phyloP scores from a whole-genome alignment of 2,113 vertebrate genomes.

The Paramormyrops kingsleyae region DNA sequence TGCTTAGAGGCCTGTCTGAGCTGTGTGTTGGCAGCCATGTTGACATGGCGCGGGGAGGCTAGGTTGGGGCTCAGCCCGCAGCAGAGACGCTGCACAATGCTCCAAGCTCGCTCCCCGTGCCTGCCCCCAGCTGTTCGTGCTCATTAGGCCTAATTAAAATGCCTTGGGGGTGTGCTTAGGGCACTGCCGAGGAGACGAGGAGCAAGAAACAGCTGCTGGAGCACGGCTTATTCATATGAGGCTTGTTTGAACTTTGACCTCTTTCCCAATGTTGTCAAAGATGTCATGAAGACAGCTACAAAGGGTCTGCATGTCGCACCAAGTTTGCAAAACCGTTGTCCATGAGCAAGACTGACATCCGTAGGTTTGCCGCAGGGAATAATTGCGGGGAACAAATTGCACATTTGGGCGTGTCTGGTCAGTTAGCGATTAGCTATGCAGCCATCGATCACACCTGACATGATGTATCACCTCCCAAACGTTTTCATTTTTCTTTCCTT shows the following conservation, averaged over 20 bases:
- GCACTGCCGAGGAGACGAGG: background rate
- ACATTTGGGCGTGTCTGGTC: conserved; percentile 20
- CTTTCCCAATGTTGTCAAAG: background rate
- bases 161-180: background rate
- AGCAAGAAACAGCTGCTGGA: conserved; percentile 1
- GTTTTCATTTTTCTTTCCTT: background rate
- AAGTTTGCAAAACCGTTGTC: background rate
- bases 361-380: background rate
- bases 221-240: background rate
- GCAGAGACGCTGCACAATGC: background rate
- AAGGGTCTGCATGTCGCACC: background rate
- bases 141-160: conserved; percentile 21
- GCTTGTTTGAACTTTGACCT: background rate
- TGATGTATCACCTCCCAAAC: conserved; percentile 8
- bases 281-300: background rate
- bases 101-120: conserved; percentile 13
- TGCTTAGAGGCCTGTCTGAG: background rate
- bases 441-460: conserved; percentile 26
- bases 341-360: background rate
- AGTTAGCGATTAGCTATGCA: conserved; percentile 18
- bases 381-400: conserved; percentile 19
- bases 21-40: background rate
- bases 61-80: conserved; percentile 7
- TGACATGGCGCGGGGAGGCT: background rate
- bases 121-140: conserved; percentile 9